Conservation (phyloP, 2,797 vertebrate species). For the Acipenser oxyrinchus region DNA sequence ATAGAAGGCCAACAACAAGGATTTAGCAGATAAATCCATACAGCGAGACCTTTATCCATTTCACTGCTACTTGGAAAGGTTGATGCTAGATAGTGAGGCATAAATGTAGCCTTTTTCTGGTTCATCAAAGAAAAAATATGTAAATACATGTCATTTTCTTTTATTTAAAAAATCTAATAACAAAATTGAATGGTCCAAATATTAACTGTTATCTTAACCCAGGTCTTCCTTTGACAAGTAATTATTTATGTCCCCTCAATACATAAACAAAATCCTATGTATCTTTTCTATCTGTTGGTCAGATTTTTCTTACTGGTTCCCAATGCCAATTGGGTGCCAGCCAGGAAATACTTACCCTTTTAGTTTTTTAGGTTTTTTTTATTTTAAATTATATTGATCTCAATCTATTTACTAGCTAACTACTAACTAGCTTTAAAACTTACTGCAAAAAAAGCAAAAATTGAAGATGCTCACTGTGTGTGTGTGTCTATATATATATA, state of each 20-base stretch:
- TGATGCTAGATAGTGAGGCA: conserved; percentile 51
- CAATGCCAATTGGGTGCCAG: no score
- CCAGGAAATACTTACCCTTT: no score
- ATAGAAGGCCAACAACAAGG: conserved; percentile 75
- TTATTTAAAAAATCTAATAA: conserved; percentile 29
- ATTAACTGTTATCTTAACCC: conserved; percentile 42
- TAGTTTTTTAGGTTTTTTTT: no score
- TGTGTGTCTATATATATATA: background rate
- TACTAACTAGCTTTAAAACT: no score
- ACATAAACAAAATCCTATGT: conserved; percentile 40
- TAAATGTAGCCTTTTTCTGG: conserved; percentile 57
- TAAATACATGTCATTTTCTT: conserved; percentile 13
- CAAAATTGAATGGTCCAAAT: conserved; percentile 39
- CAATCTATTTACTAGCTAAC: no score
- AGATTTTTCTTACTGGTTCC: no score
- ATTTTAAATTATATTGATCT: no score
- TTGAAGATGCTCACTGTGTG: conserved; percentile 6
- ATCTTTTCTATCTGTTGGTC: no score
- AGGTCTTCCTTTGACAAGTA: conserved; percentile 49
- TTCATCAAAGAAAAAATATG: conserved; percentile 47
- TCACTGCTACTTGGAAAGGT: conserved; percentile 60
- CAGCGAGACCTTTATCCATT: conserved; percentile 72
- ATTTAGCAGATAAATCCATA: conserved; percentile 79
- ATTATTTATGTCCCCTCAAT: conserved; percentile 54
- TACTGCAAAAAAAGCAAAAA: background rate